phyloP scores from a whole-genome alignment of 2,797 vertebrate species.

The Takifugu ocellatus region DNA sequence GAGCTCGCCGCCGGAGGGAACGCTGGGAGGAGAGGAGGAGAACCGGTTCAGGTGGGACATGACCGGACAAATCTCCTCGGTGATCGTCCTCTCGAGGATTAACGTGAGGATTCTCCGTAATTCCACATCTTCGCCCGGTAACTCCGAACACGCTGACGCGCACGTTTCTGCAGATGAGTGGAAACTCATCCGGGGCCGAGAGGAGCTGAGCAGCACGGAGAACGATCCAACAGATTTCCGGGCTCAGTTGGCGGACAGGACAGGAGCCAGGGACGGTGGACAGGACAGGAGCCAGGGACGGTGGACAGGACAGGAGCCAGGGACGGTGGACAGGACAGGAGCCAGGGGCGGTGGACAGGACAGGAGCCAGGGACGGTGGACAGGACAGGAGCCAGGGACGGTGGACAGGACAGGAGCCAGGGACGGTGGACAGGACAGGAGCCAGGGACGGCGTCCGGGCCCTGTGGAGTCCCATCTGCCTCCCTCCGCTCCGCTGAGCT shows the following conservation, averaged over 20 bases:
- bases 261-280: conserved; percentile 29
- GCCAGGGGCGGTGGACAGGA: conserved; percentile 34
- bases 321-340: conserved; percentile 45
- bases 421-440: conserved; percentile 26
- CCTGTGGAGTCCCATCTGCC: conserved; percentile 65
- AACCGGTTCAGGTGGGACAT: too few relatives aligned
- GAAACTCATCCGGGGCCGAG: conserved; percentile 32
- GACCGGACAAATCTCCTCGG: too few relatives aligned
- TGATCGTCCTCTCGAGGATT: too few relatives aligned
- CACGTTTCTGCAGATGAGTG: not conserved
- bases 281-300: conserved; percentile 46
- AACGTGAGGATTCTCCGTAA: too few relatives aligned
- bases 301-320: too few relatives aligned
- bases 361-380: too few relatives aligned
- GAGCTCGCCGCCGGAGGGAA: too few relatives aligned
- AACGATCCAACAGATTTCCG: conserved; percentile 50
- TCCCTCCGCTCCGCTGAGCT: conserved; percentile 41
- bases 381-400: conserved; percentile 29
- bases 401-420: conserved; percentile 45
- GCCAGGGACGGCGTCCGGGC: conserved; percentile 21
- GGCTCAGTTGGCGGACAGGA: conserved; percentile 29
- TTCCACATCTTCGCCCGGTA: not conserved
- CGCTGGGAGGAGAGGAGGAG: too few relatives aligned
- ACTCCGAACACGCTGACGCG: too few relatives aligned
- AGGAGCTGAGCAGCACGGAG: conserved; percentile 14